phyloP scores from a whole-genome alignment of 2,113 vertebrate species.

The Mormyrus lacerda region DNA sequence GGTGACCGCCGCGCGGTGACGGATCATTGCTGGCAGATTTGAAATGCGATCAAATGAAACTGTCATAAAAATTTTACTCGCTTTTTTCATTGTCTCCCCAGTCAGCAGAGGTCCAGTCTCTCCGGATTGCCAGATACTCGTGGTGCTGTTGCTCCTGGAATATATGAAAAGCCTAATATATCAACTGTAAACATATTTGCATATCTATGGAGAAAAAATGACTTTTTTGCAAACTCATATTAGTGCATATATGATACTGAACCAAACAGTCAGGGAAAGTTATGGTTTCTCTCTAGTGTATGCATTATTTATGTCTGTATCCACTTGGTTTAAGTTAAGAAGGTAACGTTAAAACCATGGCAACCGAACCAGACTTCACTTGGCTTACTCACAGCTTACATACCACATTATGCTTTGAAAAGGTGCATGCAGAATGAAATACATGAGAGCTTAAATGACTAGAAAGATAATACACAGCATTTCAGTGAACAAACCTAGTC shows the following conservation, averaged over 20 bases:
- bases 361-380: not conserved
- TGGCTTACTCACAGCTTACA: not conserved
- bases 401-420: not conserved
- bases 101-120: constrained; percentile 7
- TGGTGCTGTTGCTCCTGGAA: not conserved
- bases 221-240: not conserved
- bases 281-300: not conserved
- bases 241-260: not conserved
- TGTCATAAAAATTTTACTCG: constrained; percentile 17
- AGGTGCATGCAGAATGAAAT: not conserved
- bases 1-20: not conserved
- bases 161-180: not conserved
- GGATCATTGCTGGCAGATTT: constrained; percentile 4
- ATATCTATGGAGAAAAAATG: not conserved
- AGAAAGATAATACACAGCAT: not conserved
- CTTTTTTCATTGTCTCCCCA: not conserved
- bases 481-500: not conserved
- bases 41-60: constrained; percentile 16
- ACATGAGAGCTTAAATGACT: not conserved
- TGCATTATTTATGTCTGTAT: not conserved
- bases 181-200: constrained; percentile 1
- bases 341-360: not conserved
- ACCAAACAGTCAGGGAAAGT: not conserved
- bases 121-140: not conserved
- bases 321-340: not conserved